Conservation (phyloP, 2,797 vertebrate species). For the Pantherophis vulpinus region DNA sequence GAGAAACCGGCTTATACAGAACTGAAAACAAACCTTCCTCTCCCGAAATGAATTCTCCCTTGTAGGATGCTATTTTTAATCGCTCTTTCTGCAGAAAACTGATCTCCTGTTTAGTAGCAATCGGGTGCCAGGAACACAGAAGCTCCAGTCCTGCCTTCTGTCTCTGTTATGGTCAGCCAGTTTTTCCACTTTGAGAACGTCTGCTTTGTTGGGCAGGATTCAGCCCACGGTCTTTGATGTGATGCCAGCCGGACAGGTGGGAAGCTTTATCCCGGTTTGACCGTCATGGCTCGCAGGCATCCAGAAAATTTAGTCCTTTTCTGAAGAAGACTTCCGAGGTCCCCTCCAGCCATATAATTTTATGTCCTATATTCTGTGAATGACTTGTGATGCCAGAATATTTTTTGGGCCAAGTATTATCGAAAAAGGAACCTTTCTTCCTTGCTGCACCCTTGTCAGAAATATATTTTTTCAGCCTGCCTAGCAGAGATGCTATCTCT, state of each 20-base stretch:
- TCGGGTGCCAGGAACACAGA: not conserved
- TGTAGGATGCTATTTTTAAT: accelerated
- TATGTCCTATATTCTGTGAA: not conserved
- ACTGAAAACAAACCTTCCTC: not conserved
- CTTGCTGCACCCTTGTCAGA: not conserved
- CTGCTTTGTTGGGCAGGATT: not conserved
- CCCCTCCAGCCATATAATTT: not conserved
- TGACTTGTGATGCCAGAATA: not conserved
- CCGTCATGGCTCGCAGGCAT: not conserved
- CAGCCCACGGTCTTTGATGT: not conserved
- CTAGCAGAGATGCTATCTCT: not conserved
- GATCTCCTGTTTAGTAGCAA: not conserved
- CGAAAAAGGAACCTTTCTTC: not conserved
- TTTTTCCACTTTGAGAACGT: not conserved
- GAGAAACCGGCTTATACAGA: not conserved
- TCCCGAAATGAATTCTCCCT: not conserved
- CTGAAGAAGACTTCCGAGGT: not conserved
- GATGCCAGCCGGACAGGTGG: not conserved
- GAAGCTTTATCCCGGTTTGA: not conserved
- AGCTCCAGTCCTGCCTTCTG: not conserved
- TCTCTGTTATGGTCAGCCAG: not conserved
- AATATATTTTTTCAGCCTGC: not conserved
- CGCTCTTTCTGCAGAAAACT: not conserved
- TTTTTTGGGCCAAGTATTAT: not conserved
- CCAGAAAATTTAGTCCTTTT: not conserved